Evolutionary conservation across 2,113 vertebrate genomes (phyloP).

Genomic region (Pelecanoides urinatrix): DNA sequence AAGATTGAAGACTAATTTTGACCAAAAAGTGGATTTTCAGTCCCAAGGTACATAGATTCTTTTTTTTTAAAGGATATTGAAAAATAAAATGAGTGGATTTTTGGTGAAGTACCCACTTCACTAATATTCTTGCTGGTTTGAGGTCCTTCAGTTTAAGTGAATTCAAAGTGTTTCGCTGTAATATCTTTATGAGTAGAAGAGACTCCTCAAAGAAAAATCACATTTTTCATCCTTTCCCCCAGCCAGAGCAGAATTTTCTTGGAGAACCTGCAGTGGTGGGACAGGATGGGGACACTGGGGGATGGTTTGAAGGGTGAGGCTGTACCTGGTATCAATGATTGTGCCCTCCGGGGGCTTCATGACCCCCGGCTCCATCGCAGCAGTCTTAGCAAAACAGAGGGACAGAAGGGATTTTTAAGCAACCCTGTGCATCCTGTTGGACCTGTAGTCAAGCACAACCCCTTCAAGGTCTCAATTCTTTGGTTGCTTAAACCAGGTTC

Average conservation of each 20-base stretch:
- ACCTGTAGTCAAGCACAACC: neutral
- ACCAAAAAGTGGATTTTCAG: neutral
- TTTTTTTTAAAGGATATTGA: neutral
- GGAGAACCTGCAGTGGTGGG: neutral
- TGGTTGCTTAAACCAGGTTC: neutral
- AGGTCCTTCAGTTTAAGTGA: neutral
- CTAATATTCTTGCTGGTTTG: neutral
- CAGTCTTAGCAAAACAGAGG: neutral
- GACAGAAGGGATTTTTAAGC: neutral
- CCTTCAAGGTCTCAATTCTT: neutral
- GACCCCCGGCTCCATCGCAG: neutral
- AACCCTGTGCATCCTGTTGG: neutral
- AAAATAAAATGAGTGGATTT: neutral
- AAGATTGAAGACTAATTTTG: neutral
- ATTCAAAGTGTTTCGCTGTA: neutral
- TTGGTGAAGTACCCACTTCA: neutral
- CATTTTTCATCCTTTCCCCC: neutral
- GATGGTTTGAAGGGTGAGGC: neutral
- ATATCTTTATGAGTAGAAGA: neutral
- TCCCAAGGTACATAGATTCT: neutral
- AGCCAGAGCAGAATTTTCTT: neutral
- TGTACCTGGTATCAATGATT: accelerated
- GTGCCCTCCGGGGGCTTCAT: accelerated
- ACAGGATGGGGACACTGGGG: neutral
- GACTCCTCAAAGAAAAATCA: neutral